Base-by-base conservation (phyloP, 1,140 invertebrate genomes). In the Drosophila mojavensis region DNA sequence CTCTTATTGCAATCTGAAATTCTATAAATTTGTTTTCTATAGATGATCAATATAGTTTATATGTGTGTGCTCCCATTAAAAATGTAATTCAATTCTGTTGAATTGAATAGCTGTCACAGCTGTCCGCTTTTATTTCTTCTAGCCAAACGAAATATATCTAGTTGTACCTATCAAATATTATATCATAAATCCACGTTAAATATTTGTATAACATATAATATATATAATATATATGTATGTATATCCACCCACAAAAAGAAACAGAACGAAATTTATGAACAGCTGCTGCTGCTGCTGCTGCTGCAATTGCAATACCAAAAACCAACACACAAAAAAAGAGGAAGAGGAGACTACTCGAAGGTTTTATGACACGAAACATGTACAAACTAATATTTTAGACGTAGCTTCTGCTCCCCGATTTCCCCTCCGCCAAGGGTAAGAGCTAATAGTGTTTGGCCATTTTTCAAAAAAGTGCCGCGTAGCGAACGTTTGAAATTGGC, bases 401-500 rank as follows among this genome's bases (percentile, higher is more conserved):
- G 61, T 64, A 68, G 59, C 66, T 65, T 63, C 30, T 50, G n/a
- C n/a, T 24, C 20, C 36, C 17, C 41, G 6, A 3, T 4, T 33
- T 24, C 10, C 20, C 17, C 15, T 4, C 13, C 13, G 20, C 56
- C 30, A 54, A 60, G 50, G 74, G 67, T 78, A 69, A 67, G 83
- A 89, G 84, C 84, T 89, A 88, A 88, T 89, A 89, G 84, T 84
- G 85, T 84, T 89, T 89, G 85, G 75, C 68, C 84, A 89, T 89
- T 89, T 89, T 89, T 89, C 84, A 90, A 89, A 81, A 79, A 78
- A 67, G 75, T 39, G 63, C 43, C 74, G 63, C 63, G 55, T 68
- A 50, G 50, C 56, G 30, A 48, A 20, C 50, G 39, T 56, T 58
- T 28, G 53, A 69, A 64, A 54, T 68, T 55, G 74, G 45, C 54